Evolutionary conservation across 1,140 invertebrate species (phyloP), one percentile per base, ranked within the genome.

Genomic region (Rhyzopertha dominica): DNA sequence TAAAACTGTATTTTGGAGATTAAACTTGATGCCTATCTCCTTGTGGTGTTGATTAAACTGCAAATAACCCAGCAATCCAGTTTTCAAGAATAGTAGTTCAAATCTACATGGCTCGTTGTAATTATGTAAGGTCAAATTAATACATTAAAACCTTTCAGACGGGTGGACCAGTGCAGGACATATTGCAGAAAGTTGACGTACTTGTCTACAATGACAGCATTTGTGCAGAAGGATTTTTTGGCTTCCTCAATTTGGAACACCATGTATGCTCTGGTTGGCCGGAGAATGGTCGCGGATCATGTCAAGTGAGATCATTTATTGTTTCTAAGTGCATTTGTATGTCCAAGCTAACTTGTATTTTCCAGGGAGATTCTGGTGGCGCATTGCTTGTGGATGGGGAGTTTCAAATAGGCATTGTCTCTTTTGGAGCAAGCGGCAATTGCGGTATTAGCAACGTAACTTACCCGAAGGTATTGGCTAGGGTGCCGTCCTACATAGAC

Each of bases 291-390:
- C 23, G 36, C 34, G 45, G 45, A n/a, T 42, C 37, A 2, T 47
- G 45, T 22, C 37, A 41, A 20, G 45, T 47, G 16, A 26, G 30
- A 10, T 32, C 16, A 32, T 40, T 28, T 30, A 16, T 40, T 9
- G 23, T 16, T 14, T 34, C 8, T 4, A 4, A 4, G 37, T 8
- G n/a, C 16, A 9, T 18, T 37, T 5, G 17, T 42, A 17, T 19
- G 34, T 22, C 19, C 28, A 22, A 22, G 3, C 25, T 7, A 20
- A 19, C 12, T 22, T 14, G 4, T 16, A 25, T 45, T 24, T 30
- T 31, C n/a, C 12, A 47, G 45, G 30, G 37, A n/a, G 38, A 47
- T 14, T 47, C 45, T n/a, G 38, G 45, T 22, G 45, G 45, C 35
- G 37, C 45, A 25, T 29, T 41, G 0, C 22, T 47, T 35, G 30